Conservation (phyloP, 2,888 invertebrate species). For the Nomada fucata region DNA sequence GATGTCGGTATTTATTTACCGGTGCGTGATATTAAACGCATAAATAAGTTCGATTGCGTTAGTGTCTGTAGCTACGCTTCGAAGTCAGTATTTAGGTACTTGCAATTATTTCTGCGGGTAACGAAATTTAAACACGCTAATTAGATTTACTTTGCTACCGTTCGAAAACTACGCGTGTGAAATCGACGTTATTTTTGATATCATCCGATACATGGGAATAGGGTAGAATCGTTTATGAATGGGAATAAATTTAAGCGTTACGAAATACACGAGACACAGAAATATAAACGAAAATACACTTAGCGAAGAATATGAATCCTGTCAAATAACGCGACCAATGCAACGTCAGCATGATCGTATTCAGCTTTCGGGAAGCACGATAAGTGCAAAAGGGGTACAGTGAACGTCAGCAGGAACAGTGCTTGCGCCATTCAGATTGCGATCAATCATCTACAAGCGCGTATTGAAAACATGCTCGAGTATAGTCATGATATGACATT, state of each 20-base stretch:
- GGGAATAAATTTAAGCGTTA: background rate
- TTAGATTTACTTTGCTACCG: too few relatives aligned
- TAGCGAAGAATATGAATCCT: background rate
- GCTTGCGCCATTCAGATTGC: slow-evolving; percentile 5
- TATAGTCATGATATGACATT: background rate
- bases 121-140: too few relatives aligned
- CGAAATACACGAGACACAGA: background rate
- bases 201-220: background rate
- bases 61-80: too few relatives aligned
- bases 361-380: background rate
- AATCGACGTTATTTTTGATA: background rate
- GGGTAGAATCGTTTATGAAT: background rate
- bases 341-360: slow-evolving; percentile 27
- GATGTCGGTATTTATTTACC: too few relatives aligned
- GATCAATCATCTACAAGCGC: slow-evolving; percentile 23
- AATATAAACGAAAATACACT: background rate
- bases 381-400: background rate
- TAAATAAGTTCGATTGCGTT: too few relatives aligned
- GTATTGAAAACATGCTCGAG: slow-evolving; percentile 9
- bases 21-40: too few relatives aligned
- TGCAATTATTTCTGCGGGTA: too few relatives aligned
- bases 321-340: background rate
- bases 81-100: too few relatives aligned
- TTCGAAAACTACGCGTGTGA: too few relatives aligned
- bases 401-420: slow-evolving; percentile 15